Conservation (phyloP, 2,113 vertebrate genomes). For the Aegithalos caudatus region DNA sequence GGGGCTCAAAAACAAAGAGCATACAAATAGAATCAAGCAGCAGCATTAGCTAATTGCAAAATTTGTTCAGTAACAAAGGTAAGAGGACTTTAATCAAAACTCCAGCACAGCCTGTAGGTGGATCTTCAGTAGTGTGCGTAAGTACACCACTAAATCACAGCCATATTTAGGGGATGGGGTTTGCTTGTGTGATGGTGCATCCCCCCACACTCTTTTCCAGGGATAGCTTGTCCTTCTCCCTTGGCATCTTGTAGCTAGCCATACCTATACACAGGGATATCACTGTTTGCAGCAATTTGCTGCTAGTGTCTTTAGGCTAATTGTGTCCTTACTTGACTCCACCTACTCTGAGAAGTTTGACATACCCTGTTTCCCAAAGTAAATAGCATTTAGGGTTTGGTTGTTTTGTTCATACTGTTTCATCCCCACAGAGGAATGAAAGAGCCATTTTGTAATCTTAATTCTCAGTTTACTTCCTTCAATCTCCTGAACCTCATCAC, state of each 20-base stretch:
- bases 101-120: not conserved
- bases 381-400: constrained; percentile 34
- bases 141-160: not conserved
- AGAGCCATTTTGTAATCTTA: constrained; percentile 40
- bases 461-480: constrained; percentile 56
- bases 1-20: not conserved
- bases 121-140: not conserved
- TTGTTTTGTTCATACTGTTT: constrained; percentile 25
- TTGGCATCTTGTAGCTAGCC: not conserved
- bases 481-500: constrained; percentile 11
- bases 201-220: not conserved
- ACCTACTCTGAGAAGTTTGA: constrained; percentile 17
- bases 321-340: constrained; percentile 30
- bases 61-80: not conserved
- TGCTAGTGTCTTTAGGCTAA: not conserved
- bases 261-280: accelerated
- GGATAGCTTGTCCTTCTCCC: not conserved
- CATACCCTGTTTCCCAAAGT: not conserved
- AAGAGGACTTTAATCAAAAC: not conserved
- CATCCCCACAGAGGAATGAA: constrained; percentile 7
- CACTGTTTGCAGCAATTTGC: not conserved
- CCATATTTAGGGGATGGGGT: not conserved
- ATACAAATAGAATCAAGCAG: not conserved
- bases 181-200: not conserved
- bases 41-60: not conserved